Evolutionary conservation across 2,888 invertebrate species (phyloP).

Genomic region (Perdita meconis): DNA sequence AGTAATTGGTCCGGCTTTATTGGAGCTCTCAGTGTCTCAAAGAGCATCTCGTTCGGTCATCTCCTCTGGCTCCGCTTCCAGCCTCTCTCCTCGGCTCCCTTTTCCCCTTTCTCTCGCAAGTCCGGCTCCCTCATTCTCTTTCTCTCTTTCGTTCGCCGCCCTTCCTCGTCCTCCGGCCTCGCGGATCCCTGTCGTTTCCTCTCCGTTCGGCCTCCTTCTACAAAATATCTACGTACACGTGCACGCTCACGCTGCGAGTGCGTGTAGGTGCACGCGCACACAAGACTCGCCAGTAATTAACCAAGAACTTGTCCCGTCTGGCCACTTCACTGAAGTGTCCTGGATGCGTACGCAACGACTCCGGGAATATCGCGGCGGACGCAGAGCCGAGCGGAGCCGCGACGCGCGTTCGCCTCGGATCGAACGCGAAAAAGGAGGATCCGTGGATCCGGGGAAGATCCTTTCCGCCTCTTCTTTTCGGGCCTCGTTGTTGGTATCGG

Average conservation of each 20-base stretch:
- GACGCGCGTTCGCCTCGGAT: conserved; percentile 15
- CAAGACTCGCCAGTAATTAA: conserved; percentile 73
- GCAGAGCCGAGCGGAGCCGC: conserved; percentile 10
- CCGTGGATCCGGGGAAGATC: not conserved
- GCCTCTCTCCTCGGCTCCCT: conserved; percentile 59
- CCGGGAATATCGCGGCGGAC: conserved; percentile 45
- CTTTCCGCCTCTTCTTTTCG: too few species aligned
- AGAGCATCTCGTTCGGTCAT: conserved; percentile 84
- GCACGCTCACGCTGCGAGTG: conserved; percentile 7
- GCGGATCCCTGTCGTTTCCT: conserved; percentile 55
- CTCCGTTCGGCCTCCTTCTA: conserved; percentile 46
- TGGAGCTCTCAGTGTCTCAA: conserved; percentile 84
- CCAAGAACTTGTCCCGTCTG: conserved; percentile 61
- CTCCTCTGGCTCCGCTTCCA: conserved; percentile 76
- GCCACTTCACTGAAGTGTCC: conserved; percentile 34
- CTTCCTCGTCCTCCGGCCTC: conserved; percentile 54
- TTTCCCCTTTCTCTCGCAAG: conserved; percentile 54
- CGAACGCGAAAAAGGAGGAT: not conserved
- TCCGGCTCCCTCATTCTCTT: conserved; percentile 62
- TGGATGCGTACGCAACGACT: conserved; percentile 49
- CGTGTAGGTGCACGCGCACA: conserved; percentile 44
- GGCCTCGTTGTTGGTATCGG: not conserved
- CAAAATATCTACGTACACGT: conserved; percentile 42
- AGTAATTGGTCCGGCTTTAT: conserved; percentile 84
- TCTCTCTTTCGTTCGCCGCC: conserved; percentile 53